Percentiles rank a stretch among this genome's conserved stretches.
Conservation (phyloP, 2,113 vertebrate species). For the Pogona vitticeps region DNA sequence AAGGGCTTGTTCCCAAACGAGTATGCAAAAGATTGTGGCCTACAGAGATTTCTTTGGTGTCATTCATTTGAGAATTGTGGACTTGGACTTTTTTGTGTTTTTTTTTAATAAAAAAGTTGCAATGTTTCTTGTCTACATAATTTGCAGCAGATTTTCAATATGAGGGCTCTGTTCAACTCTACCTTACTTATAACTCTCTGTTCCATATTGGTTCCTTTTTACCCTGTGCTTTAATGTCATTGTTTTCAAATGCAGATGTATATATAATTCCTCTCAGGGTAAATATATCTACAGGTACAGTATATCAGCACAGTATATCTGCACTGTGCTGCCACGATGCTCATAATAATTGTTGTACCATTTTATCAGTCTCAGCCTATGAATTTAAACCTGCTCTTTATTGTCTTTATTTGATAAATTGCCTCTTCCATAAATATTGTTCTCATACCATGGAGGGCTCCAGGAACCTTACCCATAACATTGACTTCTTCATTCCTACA, state of each 20-base stretch:
- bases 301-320: slow-evolving; percentile 30
- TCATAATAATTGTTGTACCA: slow-evolving; percentile 35
- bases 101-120: neutral
- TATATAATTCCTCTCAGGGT: slow-evolving; percentile 28
- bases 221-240: neutral
- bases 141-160: neutral
- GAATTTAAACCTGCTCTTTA: slow-evolving; percentile 47
- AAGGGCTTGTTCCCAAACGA: slow-evolving; percentile 3
- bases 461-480: slow-evolving; percentile 35
- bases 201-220: neutral
- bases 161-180: neutral
- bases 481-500: slow-evolving; percentile 30
- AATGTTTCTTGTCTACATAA: neutral
- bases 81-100: neutral
- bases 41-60: neutral
- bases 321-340: slow-evolving; percentile 20
- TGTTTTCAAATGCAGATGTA: slow-evolving; percentile 17
- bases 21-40: neutral
- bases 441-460: slow-evolving; percentile 47
- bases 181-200: neutral
- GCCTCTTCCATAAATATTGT: slow-evolving; percentile 40
- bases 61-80: neutral
- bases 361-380: slow-evolving; percentile 49
- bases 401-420: slow-evolving; percentile 58
- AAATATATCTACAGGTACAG: slow-evolving; percentile 34